Percentiles rank a stretch among this genome's conserved stretches.
phyloP scores from a whole-genome alignment of 1,140 invertebrate genomes.

The Melitaea cinxia region DNA sequence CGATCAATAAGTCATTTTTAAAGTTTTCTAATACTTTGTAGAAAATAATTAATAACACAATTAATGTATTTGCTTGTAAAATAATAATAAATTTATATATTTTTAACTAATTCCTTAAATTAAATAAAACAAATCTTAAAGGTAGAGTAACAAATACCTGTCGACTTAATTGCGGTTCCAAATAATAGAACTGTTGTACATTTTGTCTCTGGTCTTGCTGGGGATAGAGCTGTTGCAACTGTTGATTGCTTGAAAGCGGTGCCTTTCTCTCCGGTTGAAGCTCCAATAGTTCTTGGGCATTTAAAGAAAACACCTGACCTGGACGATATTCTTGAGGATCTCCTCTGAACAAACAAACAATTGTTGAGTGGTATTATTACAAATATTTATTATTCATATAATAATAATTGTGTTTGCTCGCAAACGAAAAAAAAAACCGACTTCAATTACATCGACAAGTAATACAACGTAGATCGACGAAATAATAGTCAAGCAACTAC shows the following conservation, averaged over 20 bases:
- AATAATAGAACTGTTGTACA: conserved; percentile 62
- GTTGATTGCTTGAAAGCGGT: conserved; percentile 51
- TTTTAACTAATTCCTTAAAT: neutral
- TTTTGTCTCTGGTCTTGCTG: conserved; percentile 63
- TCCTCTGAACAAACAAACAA: conserved; percentile 36
- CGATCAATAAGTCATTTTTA: too few species aligned
- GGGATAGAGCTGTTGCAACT: conserved; percentile 59
- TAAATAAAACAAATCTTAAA: neutral
- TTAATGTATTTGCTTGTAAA: neutral
- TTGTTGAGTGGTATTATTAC: neutral
- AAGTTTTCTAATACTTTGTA: too few species aligned
- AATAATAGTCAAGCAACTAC: too few species aligned
- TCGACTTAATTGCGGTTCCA: conserved; percentile 58
- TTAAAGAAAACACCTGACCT: conserved; percentile 70
- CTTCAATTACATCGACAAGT: too few species aligned
- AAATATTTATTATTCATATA: too few species aligned
- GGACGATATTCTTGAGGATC: conserved; percentile 61
- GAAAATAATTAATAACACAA: too few species aligned
- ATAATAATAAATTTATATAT: too few species aligned
- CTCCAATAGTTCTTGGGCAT: conserved; percentile 65
- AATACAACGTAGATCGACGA: too few species aligned
- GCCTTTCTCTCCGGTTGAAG: conserved; percentile 71
- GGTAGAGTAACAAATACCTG: conserved; percentile 49
- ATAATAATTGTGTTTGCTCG: too few species aligned
- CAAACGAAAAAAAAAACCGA: too few species aligned